A percentile compares a stretch with the other conserved stretches of the same genome.
phyloP scores from a whole-genome alignment of 2,113 vertebrate species.

The Archilochus colubris region DNA sequence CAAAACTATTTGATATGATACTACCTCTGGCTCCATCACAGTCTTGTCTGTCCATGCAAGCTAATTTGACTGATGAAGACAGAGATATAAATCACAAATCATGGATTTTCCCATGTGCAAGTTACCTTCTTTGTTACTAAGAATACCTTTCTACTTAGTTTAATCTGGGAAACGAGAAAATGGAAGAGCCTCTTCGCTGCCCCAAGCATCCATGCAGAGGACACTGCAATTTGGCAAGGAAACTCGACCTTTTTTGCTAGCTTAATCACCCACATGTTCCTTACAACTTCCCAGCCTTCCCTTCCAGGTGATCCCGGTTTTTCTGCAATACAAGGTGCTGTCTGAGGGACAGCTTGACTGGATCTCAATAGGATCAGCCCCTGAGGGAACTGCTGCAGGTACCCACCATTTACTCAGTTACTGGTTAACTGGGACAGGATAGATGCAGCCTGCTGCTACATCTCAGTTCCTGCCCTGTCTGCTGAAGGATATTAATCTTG shows the following conservation, averaged over 20 bases:
- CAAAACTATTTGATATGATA: neutral
- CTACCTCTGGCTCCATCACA: neutral
- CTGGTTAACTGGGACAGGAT: neutral
- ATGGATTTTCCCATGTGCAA: neutral
- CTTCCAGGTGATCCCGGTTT: neutral
- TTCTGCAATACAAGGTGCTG: rapidly evolving
- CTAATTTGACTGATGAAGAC: neutral
- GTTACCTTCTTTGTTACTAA: neutral
- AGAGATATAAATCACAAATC: neutral
- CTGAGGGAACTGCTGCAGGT: neutral
- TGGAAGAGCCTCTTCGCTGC: neutral
- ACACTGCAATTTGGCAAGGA: neutral
- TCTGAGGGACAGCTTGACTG: rapidly evolving
- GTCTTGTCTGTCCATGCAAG: neutral
- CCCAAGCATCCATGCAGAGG: neutral
- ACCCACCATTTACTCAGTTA: neutral
- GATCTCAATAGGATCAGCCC: neutral
- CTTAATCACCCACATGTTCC: neutral
- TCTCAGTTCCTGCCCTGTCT: neutral
- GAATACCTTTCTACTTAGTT: neutral
- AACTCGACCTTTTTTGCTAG: rapidly evolving
- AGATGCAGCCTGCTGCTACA: neutral
- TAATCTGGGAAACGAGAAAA: neutral
- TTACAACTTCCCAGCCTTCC: neutral
- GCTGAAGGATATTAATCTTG: slow-evolving; percentile 1